These are phyloP conservation scores for Tetragonula clypearis DNA, from an alignment of 1,140 invertebrate species.

Conservation along the genomic window DNA sequence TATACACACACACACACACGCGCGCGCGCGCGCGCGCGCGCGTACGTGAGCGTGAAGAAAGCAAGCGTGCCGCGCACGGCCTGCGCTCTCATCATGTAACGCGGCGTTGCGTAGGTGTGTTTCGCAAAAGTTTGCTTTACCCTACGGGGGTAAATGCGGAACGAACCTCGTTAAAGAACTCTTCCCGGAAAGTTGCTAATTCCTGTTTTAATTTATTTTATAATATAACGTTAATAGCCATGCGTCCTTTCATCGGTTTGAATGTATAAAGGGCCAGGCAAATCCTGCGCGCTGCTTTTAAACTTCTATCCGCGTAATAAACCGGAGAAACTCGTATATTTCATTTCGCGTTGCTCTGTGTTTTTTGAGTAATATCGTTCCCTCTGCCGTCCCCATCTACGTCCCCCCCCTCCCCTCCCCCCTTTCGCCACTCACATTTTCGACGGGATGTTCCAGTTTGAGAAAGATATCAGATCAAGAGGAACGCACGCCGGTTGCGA, in stretches of 20 bases:
- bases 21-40: no score
- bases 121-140: slow-evolving; percentile 59
- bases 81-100: slow-evolving; percentile 37
- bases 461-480: not conserved
- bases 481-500: not conserved
- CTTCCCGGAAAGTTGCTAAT: slow-evolving; percentile 60
- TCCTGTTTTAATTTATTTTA: slow-evolving; percentile 45
- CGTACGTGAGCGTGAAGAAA: slow-evolving; percentile 6
- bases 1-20: no score
- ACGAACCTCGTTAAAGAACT: slow-evolving; percentile 62
- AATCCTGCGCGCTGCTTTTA: slow-evolving; percentile 17
- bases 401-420: no score
- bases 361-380: not conserved
- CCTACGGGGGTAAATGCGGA: slow-evolving; percentile 37
- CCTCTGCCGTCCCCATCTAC: no score
- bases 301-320: not conserved
- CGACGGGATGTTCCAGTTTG: not conserved
- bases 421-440: not conserved
- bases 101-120: slow-evolving; percentile 59
- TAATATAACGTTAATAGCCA: slow-evolving; percentile 22
- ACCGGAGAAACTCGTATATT: not conserved
- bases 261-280: not conserved
- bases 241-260: slow-evolving; percentile 7
- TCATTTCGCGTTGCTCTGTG: not conserved
- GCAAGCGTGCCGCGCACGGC: slow-evolving; percentile 1